A percentile compares a stretch with the other conserved stretches of the same genome.
phyloP scores from a whole-genome alignment of 2,888 invertebrate genomes.

The Drosophila macrothrix region DNA sequence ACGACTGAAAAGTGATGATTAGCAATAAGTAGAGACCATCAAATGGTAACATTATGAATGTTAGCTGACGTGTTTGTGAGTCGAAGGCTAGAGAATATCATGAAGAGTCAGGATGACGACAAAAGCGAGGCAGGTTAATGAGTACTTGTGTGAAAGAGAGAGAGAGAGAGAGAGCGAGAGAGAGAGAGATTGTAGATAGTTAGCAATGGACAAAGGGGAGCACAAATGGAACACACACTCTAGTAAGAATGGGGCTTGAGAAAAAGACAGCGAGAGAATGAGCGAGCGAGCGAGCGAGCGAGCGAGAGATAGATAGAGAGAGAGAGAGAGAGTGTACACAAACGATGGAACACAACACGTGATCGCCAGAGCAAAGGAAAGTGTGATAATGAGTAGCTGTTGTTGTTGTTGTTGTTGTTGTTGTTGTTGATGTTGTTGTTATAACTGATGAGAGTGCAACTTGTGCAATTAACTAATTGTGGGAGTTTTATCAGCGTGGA shows the following conservation, averaged over 20 bases:
- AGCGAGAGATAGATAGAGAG: neutral
- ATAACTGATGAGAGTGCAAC: constrained; percentile 28
- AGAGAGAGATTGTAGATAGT: neutral
- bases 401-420: constrained; percentile 9
- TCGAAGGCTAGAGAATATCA: neutral
- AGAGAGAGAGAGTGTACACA: constrained; percentile 4
- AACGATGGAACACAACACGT: constrained; percentile 8
- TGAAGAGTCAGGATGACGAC: neutral
- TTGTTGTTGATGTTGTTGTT: constrained; percentile 26
- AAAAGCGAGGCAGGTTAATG: neutral
- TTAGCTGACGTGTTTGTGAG: neutral
- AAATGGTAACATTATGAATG: constrained; percentile 1
- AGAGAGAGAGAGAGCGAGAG: neutral
- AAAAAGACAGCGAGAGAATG: neutral
- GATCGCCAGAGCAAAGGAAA: constrained; percentile 12
- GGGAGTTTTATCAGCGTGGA: constrained; percentile 13
- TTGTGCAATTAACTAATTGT: constrained; percentile 1
- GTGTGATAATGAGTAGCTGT: constrained; percentile 25
- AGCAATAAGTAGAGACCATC: constrained; percentile 9
- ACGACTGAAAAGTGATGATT: constrained; percentile 14
- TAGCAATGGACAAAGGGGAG: neutral
- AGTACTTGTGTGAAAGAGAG: neutral
- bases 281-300: neutral
- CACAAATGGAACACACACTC: neutral
- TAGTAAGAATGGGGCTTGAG: neutral